A percentile compares a stretch with the other conserved stretches of the same genome.
phyloP scores from a whole-genome alignment of 2,797 vertebrate genomes.

The Rhynchotus rufescens region DNA sequence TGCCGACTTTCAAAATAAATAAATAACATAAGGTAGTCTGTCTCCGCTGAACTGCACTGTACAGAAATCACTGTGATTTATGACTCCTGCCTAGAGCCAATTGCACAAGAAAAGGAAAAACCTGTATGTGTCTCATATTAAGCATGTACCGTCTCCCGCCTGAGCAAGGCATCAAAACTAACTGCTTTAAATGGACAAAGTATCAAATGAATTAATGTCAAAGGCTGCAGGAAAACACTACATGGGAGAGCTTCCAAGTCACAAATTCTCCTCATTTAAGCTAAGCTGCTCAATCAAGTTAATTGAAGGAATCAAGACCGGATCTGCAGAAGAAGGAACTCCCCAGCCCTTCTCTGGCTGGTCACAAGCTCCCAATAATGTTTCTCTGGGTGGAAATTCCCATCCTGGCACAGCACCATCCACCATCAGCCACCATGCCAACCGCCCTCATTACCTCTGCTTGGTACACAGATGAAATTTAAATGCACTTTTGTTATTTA shows the following conservation, averaged over 20 bases:
- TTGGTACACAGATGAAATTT: conserved; percentile 4
- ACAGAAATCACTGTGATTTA: conserved; percentile 36
- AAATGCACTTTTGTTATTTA: conserved; percentile 15
- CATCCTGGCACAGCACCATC: background rate
- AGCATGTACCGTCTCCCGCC: background rate
- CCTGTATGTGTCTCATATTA: background rate
- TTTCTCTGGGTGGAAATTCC: background rate
- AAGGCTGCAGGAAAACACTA: conserved; percentile 28
- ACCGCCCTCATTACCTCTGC: conserved; percentile 17
- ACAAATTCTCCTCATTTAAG: conserved; percentile 41
- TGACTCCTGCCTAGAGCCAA: background rate
- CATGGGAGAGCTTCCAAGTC: conserved; percentile 31
- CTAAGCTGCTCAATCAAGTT: conserved; percentile 65
- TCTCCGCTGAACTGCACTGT: background rate
- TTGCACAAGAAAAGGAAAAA: background rate
- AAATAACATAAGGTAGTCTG: background rate
- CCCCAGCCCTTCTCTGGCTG: background rate
- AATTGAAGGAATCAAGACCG: conserved; percentile 58
- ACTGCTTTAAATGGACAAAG: background rate
- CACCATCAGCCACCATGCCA: conserved; percentile 6
- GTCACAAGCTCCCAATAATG: background rate
- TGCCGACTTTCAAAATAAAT: background rate
- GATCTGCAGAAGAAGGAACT: conserved; percentile 8
- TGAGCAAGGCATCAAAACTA: background rate
- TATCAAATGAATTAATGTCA: conserved; percentile 19